phyloP scores from a whole-genome alignment of 1,140 invertebrate species.

The Tetranychus cinnabarinus region DNA sequence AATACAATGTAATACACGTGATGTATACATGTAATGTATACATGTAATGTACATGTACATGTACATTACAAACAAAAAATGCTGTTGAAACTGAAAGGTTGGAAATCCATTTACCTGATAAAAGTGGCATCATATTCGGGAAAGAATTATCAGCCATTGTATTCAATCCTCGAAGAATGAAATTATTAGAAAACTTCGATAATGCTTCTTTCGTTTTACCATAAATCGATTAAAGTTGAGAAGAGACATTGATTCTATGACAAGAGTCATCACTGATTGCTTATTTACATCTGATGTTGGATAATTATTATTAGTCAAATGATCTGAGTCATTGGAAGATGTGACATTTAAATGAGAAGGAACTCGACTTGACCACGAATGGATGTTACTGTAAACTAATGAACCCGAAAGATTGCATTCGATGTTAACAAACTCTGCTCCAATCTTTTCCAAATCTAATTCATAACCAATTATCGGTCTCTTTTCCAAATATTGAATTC shows the following conservation, averaged over 20 bases:
- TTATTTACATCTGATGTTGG: too few species aligned
- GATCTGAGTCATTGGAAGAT: neutral
- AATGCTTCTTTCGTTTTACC: neutral
- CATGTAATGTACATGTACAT: too few species aligned
- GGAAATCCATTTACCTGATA: too few species aligned
- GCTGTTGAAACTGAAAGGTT: neutral
- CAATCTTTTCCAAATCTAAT: neutral
- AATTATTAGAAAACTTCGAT: neutral
- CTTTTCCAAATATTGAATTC: neutral
- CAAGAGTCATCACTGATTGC: constrained; percentile 5
- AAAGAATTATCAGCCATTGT: constrained; percentile 25
- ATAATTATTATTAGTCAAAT: neutral
- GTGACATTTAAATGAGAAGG: neutral
- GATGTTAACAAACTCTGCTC: neutral
- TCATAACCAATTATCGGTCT: neutral
- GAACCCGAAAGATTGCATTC: neutral
- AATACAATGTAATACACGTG: too few species aligned
- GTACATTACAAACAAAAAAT: neutral
- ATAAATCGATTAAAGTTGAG: constrained; percentile 6
- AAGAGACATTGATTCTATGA: constrained; percentile 6
- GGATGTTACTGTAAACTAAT: neutral
- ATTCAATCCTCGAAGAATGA: constrained; percentile 21
- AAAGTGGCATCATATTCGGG: constrained; percentile 20
- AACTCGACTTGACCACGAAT: neutral
- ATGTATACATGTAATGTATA: too few species aligned